Evolutionary conservation across 2,797 vertebrate species (phyloP), one percentile per base, ranked within the genome.

Genomic region (Gymnocypris eckloni): DNA sequence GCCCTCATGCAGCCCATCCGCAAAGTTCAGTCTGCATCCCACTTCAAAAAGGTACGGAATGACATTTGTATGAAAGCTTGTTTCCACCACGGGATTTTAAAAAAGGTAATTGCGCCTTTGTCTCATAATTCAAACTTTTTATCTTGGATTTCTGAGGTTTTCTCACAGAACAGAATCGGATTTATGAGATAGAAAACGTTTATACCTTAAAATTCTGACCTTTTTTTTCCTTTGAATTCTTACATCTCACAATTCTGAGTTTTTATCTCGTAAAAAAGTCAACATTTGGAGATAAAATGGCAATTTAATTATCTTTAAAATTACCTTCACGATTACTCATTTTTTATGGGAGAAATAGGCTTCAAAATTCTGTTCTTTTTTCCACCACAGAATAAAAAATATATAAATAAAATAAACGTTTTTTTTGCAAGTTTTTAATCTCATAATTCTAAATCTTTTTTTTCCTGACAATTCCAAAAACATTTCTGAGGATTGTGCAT

Each of bases 1-100:
- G 98, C 98, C 0, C 96, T 99, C 79, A 99, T 99, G 98, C 98
- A 99, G 93, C 98, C 98, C 0, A 97, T 99, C 0, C 94, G 98
- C 88, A 99, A 99, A 93, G 98, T 99, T 64, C 98, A 99, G 93
- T 98, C 97, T 0, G 96, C 98, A 20, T 98, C 97, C 0, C 98
- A 99, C 95, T 99, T 99, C 93, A 99, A 98, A 89, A 98, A 97
- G 96, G 98, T 98, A 66, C 1, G 6, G 48, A 37, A 79, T 2
- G 2, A 77, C 33, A 56, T 41, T 41, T 33, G 1, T 7, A 15
- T 33, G 13, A 13, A 33, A 33, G 61, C 5, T 33, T 15, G 12
- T 28, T 15, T 25, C 20, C 48, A 4, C 48, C 54, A 56, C 3
- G 8, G 20, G 54, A 56, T 56, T 8, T 3, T 28, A 56, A 22